Evolutionary conservation across 2,797 vertebrate genomes (phyloP).

Genomic region (Bovichtus variegatus): DNA sequence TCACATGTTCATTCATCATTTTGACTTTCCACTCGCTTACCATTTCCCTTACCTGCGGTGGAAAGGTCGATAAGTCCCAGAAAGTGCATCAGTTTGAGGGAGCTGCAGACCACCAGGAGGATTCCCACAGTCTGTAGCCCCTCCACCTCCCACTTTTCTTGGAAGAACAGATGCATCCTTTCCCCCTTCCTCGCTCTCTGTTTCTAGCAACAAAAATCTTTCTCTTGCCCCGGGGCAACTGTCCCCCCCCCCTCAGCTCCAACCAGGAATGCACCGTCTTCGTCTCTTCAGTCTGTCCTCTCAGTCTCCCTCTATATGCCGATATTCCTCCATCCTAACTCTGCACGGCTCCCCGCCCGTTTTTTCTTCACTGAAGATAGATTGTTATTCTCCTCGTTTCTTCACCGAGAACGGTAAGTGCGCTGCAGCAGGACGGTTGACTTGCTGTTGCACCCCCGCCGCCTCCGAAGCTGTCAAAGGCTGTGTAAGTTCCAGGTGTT

Average conservation of each 20-base stretch:
- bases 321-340: conserved; percentile 69
- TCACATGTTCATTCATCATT: conserved; percentile 43
- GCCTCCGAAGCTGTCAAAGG: conserved; percentile 67
- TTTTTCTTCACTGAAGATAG: conserved; percentile 55
- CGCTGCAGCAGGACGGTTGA: conserved; percentile 61
- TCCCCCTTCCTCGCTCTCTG: conserved; percentile 38
- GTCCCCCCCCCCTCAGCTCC: conserved; percentile 45
- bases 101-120: conserved; percentile 88
- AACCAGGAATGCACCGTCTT: conserved; percentile 53
- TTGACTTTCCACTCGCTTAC: conserved; percentile 40
- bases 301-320: conserved; percentile 77
- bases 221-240: conserved; percentile 52
- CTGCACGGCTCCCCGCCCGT: conserved; percentile 54
- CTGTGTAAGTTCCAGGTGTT: conserved; percentile 72
- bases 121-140: conserved; percentile 89
- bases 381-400: conserved; percentile 76
- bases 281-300: conserved; percentile 54
- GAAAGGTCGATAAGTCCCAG: conserved; percentile 89
- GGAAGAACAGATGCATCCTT: conserved; percentile 84
- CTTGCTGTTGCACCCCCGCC: conserved; percentile 55
- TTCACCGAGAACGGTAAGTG: conserved; percentile 62
- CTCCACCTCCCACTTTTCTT: conserved; percentile 87
- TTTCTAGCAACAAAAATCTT: conserved; percentile 56
- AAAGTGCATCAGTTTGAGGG: conserved; percentile 91
- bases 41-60: conserved; percentile 81